Percentiles rank a stretch among this genome's conserved stretches.
Evolutionary conservation across 1,140 invertebrate genomes (phyloP).

Genomic region (Hestina assimilis): DNA sequence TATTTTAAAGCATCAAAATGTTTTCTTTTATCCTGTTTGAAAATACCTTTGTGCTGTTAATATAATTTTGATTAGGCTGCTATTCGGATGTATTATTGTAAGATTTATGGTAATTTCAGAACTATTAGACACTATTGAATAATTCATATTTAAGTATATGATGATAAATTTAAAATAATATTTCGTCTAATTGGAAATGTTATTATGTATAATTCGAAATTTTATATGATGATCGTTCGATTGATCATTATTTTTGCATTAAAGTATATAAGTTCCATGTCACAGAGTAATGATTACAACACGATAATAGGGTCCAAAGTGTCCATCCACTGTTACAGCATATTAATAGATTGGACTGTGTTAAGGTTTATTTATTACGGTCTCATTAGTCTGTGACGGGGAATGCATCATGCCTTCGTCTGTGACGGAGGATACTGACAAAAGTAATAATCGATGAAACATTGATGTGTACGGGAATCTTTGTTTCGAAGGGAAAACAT

Average conservation of each 20-base stretch:
- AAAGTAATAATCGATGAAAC: slow-evolving; percentile 43
- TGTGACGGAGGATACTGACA: slow-evolving; percentile 7
- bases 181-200: slow-evolving; percentile 67
- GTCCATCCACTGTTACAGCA: slow-evolving; percentile 70
- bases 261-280: slow-evolving; percentile 46
- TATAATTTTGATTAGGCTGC: slow-evolving; percentile 39
- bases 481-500: slow-evolving; percentile 72
- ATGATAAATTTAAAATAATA: slow-evolving; percentile 53
- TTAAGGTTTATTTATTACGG: slow-evolving; percentile 36
- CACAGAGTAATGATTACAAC: slow-evolving; percentile 59
- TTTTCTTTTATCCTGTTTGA: slow-evolving; percentile 13
- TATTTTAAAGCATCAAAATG: slow-evolving; percentile 20
- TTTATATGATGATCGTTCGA: slow-evolving; percentile 57
- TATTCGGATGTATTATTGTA: slow-evolving; percentile 44
- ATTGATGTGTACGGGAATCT: slow-evolving; percentile 75
- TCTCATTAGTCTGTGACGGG: slow-evolving; percentile 59
- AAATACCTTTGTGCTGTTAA: slow-evolving; percentile 26
- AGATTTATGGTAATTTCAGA: slow-evolving; percentile 49
- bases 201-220: slow-evolving; percentile 59
- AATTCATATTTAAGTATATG: slow-evolving; percentile 49
- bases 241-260: slow-evolving; percentile 53
- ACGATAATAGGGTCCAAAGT: slow-evolving; percentile 71
- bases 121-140: slow-evolving; percentile 50
- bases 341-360: slow-evolving; percentile 64
- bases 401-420: no score